Percentiles rank a stretch among this genome's conserved stretches.
Evolutionary conservation across 2,888 invertebrate species (phyloP).

Genomic region (Exephanes ischioxanthus): DNA sequence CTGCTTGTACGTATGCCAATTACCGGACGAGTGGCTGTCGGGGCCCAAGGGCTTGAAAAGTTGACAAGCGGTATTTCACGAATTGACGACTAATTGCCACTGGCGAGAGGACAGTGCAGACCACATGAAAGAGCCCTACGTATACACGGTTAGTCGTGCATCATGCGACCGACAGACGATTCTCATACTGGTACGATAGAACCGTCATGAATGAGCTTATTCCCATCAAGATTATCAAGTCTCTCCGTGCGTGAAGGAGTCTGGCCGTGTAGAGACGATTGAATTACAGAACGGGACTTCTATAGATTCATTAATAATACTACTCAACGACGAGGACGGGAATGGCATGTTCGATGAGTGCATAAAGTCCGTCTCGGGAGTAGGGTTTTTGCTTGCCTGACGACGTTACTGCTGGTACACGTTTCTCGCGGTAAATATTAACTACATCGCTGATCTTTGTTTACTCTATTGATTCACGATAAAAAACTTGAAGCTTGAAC

Average conservation of each 20-base stretch:
- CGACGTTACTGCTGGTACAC: background rate
- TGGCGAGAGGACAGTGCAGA: slow-evolving; percentile 58
- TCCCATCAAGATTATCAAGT: slow-evolving; percentile 74
- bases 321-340: slow-evolving; percentile 38
- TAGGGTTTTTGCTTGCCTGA: slow-evolving; percentile 19
- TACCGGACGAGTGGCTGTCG: slow-evolving; percentile 42
- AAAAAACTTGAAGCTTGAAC: slow-evolving; percentile 20
- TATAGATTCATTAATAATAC: slow-evolving; percentile 66
- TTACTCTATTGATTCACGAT: background rate
- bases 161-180: slow-evolving; percentile 68
- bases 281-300: slow-evolving; percentile 58
- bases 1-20: slow-evolving; percentile 23
- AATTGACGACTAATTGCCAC: slow-evolving; percentile 78
- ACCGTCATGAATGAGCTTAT: slow-evolving; percentile 79
- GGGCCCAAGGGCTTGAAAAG: slow-evolving; percentile 57
- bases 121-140: slow-evolving; percentile 74
- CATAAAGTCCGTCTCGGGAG: slow-evolving; percentile 39
- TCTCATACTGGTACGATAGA: slow-evolving; percentile 69
- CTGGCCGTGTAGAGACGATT: slow-evolving; percentile 61
- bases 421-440: background rate
- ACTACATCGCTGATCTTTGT: background rate
- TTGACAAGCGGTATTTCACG: slow-evolving; percentile 63
- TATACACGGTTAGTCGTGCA: slow-evolving; percentile 61
- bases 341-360: slow-evolving; percentile 63
- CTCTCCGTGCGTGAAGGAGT: slow-evolving; percentile 55